Evolutionary conservation across 2,113 vertebrate species (phyloP).

Genomic region (Xyrauchen texanus): DNA sequence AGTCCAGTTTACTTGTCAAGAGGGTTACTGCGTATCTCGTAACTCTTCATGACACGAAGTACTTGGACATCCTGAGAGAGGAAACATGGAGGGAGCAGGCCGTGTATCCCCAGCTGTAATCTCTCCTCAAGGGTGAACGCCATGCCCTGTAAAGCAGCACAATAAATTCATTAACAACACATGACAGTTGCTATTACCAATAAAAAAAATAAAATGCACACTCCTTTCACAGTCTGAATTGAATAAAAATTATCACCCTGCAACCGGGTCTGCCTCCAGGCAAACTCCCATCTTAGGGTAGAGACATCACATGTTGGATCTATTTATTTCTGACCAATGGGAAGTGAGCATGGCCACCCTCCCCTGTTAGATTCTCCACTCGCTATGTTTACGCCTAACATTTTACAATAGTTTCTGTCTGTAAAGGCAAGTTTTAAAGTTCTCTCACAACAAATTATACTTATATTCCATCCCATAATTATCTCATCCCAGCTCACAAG

Average conservation of each 20-base stretch:
- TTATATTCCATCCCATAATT: neutral
- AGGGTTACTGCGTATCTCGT: constrained; percentile 84
- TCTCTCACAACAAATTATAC: neutral
- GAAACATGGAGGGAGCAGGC: constrained; percentile 94
- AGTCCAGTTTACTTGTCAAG: constrained; percentile 85
- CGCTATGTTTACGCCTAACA: constrained; percentile 27
- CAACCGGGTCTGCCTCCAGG: constrained; percentile 5
- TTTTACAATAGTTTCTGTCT: neutral
- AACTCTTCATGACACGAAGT: constrained; percentile 92
- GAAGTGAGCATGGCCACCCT: constrained; percentile 57
- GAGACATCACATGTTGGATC: constrained; percentile 55
- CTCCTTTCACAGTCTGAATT: constrained; percentile 4
- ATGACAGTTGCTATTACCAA: neutral
- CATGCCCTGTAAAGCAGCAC: constrained; percentile 82
- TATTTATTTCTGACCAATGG: constrained; percentile 79
- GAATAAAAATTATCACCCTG: constrained; percentile 8
- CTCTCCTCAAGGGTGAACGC: constrained; percentile 95
- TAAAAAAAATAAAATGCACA: neutral
- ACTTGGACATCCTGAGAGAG: constrained; percentile 93
- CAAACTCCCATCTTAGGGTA: constrained; percentile 34
- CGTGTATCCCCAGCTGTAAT: constrained; percentile 93
- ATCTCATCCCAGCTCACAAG: no score
- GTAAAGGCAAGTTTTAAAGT: neutral
- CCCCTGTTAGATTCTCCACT: constrained; percentile 59
- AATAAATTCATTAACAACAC: constrained; percentile 13